These are phyloP conservation scores for Onthophagus sagittarius DNA, from an alignment of 2,888 invertebrate species.

Conservation along the genomic window DNA sequence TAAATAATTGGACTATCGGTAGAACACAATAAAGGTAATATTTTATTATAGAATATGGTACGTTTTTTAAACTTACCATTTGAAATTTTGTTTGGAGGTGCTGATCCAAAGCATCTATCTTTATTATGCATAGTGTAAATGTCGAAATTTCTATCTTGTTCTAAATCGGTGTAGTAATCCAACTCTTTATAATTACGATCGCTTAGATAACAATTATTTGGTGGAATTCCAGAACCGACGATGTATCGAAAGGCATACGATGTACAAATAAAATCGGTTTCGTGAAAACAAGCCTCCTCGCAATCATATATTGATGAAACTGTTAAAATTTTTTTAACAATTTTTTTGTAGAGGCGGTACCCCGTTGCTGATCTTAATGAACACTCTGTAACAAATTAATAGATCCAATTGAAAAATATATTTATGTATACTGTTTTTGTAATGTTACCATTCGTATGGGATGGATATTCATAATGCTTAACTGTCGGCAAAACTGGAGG, in stretches of 20 bases:
- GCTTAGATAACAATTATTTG: slow-evolving; percentile 76
- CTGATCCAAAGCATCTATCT: slow-evolving; percentile 49
- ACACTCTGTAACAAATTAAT: slow-evolving; percentile 55
- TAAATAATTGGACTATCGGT: too few relatives aligned
- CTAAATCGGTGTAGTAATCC: slow-evolving; percentile 69
- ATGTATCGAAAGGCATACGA: slow-evolving; percentile 67
- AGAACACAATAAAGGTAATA: too few relatives aligned
- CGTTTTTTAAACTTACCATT: slow-evolving; percentile 48
- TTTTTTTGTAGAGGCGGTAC: slow-evolving; percentile 66
- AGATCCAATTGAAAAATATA: not conserved
- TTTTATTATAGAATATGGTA: too few relatives aligned
- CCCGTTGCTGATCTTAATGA: slow-evolving; percentile 72
- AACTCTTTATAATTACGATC: slow-evolving; percentile 66
- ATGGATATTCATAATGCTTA: slow-evolving; percentile 3
- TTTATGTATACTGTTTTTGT: slow-evolving; percentile 7
- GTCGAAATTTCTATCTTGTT: slow-evolving; percentile 72
- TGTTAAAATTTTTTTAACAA: slow-evolving; percentile 61
- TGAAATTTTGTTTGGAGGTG: slow-evolving; percentile 47
- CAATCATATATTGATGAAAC: slow-evolving; percentile 72
- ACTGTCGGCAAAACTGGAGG: not conserved
- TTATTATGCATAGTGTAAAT: slow-evolving; percentile 70
- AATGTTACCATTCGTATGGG: not conserved
- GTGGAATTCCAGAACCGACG: slow-evolving; percentile 50
- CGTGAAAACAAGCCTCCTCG: slow-evolving; percentile 68
- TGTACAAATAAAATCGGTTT: slow-evolving; percentile 67